phyloP scores from a whole-genome alignment of 1,140 invertebrate species.

The Cryptotermes secundus region DNA sequence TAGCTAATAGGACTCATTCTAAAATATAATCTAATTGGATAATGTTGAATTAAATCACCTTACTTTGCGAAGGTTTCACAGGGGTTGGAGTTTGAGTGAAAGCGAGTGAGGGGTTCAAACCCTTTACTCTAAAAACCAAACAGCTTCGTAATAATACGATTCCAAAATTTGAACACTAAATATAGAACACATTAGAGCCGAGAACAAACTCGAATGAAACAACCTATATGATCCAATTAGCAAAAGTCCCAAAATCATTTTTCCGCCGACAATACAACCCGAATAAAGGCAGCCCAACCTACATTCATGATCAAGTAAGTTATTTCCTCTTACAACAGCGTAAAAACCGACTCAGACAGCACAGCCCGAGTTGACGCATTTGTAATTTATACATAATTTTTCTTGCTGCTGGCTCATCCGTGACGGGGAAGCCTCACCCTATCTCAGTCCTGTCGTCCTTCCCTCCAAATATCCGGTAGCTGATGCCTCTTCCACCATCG shows the following conservation, averaged over 20 bases:
- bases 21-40: neutral
- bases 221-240: too few relatives aligned
- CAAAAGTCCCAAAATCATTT: too few relatives aligned
- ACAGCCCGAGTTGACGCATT: neutral
- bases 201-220: neutral
- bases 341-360: too few relatives aligned
- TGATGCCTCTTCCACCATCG: neutral
- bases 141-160: too few relatives aligned
- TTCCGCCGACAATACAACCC: too few relatives aligned
- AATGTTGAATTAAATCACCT: neutral
- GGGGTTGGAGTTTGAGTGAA: neutral
- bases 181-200: neutral
- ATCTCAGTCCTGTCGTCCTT: neutral
- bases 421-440: neutral
- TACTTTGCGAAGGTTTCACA: neutral
- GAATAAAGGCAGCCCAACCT: too few relatives aligned
- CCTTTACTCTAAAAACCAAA: neutral
- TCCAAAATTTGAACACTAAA: too few relatives aligned
- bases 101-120: neutral
- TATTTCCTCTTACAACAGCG: too few relatives aligned
- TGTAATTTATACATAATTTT: neutral
- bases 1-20: neutral
- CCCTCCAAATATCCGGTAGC: slow-evolving; percentile 1
- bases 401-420: neutral
- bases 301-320: too few relatives aligned